Conservation (phyloP, 1,140 invertebrate species). For the Drosophila micromelanica region DNA sequence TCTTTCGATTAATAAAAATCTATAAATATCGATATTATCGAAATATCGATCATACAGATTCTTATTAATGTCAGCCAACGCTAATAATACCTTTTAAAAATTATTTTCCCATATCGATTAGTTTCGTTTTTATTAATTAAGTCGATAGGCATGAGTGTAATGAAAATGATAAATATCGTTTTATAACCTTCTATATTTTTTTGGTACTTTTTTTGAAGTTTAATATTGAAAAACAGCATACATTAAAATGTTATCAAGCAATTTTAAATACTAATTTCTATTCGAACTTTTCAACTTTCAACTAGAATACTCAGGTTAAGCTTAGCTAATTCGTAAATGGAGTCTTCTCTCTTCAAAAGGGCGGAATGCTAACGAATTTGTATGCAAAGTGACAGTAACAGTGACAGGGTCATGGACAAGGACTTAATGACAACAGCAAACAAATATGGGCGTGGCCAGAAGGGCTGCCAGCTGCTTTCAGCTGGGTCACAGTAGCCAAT, state of each 20-base stretch:
- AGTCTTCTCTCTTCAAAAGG: neutral
- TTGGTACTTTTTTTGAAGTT: no score
- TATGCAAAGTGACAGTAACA: slow-evolving; percentile 67
- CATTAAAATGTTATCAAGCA: no score
- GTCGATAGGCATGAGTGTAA: no score
- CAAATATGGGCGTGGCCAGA: slow-evolving; percentile 43
- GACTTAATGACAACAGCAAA: slow-evolving; percentile 42
- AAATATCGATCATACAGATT: no score
- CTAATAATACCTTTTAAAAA: no score
- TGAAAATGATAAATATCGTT: no score
- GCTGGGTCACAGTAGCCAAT: slow-evolving; percentile 8
- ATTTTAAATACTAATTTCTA: neutral
- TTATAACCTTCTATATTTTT: no score
- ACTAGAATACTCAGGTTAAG: neutral
- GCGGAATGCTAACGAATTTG: slow-evolving; percentile 54
- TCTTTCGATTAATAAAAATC: neutral
- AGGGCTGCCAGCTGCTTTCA: slow-evolving; percentile 3
- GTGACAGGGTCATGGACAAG: slow-evolving; percentile 41
- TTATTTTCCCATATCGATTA: no score
- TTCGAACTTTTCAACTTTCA: neutral
- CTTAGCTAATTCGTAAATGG: neutral
- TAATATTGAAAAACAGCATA: no score
- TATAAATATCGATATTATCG: neutral
- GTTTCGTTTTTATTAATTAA: no score
- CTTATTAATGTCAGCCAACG: no score